phyloP scores from a whole-genome alignment of 1,140 invertebrate genomes.

The Drosophila ananassae region DNA sequence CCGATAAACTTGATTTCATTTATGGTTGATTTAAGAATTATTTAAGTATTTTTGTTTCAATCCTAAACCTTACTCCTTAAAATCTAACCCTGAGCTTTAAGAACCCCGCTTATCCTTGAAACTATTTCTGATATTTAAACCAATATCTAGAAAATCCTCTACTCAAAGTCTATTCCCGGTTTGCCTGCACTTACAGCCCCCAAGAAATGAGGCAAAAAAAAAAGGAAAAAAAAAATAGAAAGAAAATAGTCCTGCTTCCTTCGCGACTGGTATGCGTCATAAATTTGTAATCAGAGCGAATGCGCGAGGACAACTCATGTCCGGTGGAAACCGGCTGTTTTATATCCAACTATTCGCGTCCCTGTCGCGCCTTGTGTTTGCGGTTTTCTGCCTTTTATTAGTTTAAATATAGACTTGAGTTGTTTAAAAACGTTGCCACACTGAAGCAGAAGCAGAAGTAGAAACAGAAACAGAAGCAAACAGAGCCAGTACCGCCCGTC shows the following conservation, averaged over 20 bases:
- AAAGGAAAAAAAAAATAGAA: neutral
- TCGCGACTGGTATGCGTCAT: conserved; percentile 37
- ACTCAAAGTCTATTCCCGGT: no score
- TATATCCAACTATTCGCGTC: conserved; percentile 31
- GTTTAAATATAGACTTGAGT: conserved; percentile 78
- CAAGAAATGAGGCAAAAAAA: no score
- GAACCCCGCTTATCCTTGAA: no score
- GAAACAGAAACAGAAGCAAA: neutral
- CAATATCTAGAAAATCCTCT: no score
- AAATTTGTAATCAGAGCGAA: conserved; percentile 51
- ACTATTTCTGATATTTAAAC: no score
- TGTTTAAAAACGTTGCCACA: conserved; percentile 44
- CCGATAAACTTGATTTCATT: no score
- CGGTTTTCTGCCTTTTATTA: conserved; percentile 67
- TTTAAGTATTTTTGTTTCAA: no score
- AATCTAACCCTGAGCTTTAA: no score
- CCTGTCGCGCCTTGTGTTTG: conserved; percentile 9
- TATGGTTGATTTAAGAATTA: no score
- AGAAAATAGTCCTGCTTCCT: conserved; percentile 1
- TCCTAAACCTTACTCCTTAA: no score
- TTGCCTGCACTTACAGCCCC: no score
- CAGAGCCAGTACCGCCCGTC: neutral
- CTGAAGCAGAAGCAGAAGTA: neutral
- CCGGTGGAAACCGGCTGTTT: conserved; percentile 35
- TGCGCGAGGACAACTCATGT: conserved; percentile 28